Base-by-base conservation (phyloP, 2,888 invertebrate genomes). In the Exephanes ischioxanthus region DNA sequence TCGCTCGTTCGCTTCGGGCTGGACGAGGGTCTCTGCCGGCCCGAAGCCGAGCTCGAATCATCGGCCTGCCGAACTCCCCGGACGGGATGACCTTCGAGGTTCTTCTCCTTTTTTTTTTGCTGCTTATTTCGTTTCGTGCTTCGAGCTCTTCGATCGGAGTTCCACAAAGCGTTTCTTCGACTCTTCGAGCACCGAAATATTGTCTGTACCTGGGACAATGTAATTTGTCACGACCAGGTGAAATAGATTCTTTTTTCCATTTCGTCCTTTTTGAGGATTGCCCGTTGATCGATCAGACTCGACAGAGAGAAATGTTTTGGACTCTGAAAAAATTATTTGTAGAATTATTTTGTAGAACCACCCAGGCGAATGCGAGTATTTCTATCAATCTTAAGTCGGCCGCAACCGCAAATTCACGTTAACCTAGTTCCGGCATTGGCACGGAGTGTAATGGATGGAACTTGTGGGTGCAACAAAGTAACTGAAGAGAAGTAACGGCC, bases 1-100 rank as follows among this genome's bases (percentile, higher is more conserved):
- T 80, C 82, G 75, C 84, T 81, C 80, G 72, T 80, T 80, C 72
- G 80, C 86, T 86, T 87, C 87, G 73, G 68, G 80, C 81, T 82
- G 51, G 73, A 66, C 76, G 78, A 73, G 48, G 63, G 82, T 76
- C 80, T 77, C 86, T 33, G 16, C 41, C 11, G 37, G 16, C 41
- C 11, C 48, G 73, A 63, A 78, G 68, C 58, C 73, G 48, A 84
- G 58, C 67, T 45, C 70, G 78, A 70, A 75, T 53, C 22, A 53
- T 53, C 79, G 72, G 48, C 67, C 67, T 80, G 83, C 83, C 76
- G 76, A 83, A 85, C 76, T 85, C 79, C 14, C 37, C 33, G 53
- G 72, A 41, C 22, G 48, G 5, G 51, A 70, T 55, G 76, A 67
- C 80, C 82, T 81, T 78, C 85, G 68, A 37, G 51, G 83, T 82